These are phyloP conservation scores for Vireo griseus DNA, from an alignment of 2,797 vertebrate genomes.

Conservation along the genomic window DNA sequence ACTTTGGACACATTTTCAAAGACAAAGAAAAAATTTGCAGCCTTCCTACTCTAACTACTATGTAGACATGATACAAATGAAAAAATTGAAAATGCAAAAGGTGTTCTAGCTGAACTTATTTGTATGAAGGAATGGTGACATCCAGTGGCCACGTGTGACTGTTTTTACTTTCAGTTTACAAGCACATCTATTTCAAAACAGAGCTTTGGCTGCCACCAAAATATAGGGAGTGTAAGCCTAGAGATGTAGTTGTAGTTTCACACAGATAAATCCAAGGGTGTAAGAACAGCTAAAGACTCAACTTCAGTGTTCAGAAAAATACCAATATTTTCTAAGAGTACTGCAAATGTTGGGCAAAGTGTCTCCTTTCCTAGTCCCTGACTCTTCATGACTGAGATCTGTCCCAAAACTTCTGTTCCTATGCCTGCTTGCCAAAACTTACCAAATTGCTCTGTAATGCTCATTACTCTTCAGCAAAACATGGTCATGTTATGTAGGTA, in stretches of 20 bases:
- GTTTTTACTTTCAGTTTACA: background rate
- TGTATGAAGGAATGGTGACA: slow-evolving; percentile 33
- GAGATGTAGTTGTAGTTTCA: background rate
- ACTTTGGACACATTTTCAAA: background rate
- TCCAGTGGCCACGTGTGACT: background rate
- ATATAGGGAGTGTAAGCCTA: background rate
- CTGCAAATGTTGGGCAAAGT: background rate
- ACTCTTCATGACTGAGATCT: background rate
- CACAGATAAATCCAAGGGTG: background rate
- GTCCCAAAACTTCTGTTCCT: background rate
- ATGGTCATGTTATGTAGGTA: background rate
- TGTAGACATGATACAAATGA: background rate
- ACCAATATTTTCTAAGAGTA: background rate
- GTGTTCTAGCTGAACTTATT: background rate
- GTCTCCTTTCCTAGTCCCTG: background rate
- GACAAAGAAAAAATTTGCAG: background rate
- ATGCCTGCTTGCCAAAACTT: background rate
- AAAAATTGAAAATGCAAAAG: background rate
- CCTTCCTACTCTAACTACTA: background rate
- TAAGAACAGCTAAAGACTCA: background rate
- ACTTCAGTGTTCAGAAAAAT: background rate
- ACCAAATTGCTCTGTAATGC: background rate
- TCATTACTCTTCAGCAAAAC: background rate
- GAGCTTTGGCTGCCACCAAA: background rate
- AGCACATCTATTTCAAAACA: background rate